Evolutionary conservation across 2,797 vertebrate genomes (phyloP).

Genomic region (Pantherophis vulpinus): DNA sequence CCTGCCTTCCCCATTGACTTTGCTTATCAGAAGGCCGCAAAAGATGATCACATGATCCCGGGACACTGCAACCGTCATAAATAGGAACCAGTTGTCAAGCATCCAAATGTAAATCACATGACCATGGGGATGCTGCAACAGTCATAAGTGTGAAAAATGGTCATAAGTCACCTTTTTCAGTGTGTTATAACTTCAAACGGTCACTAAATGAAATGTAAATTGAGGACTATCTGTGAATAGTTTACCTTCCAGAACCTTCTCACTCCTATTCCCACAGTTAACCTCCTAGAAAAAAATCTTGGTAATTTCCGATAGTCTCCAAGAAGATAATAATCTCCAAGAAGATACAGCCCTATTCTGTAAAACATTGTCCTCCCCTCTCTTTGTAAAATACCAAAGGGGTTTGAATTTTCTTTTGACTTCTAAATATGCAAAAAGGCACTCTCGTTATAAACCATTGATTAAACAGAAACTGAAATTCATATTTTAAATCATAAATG

Average conservation of each 20-base stretch:
- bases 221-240: no score
- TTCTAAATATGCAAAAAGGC: constrained; percentile 11
- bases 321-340: neutral
- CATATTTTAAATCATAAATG: constrained; percentile 11
- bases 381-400: constrained; percentile 24
- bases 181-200: no score
- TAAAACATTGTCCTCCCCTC: neutral
- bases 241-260: neutral
- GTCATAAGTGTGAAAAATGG: no score
- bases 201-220: no score
- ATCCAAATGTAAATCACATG: no score
- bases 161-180: no score
- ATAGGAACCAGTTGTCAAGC: no score
- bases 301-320: neutral
- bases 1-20: no score
- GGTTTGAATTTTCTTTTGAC: constrained; percentile 37
- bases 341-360: neutral
- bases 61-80: no score
- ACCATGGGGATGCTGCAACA: no score
- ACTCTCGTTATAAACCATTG: neutral
- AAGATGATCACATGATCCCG: no score
- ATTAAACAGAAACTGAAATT: neutral
- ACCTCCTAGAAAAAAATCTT: neutral
- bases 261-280: neutral
- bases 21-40: no score